Evolutionary conservation across 2,888 invertebrate genomes (phyloP), one percentile per base, ranked within the genome.

Genomic region (Ophioninae sp.): DNA sequence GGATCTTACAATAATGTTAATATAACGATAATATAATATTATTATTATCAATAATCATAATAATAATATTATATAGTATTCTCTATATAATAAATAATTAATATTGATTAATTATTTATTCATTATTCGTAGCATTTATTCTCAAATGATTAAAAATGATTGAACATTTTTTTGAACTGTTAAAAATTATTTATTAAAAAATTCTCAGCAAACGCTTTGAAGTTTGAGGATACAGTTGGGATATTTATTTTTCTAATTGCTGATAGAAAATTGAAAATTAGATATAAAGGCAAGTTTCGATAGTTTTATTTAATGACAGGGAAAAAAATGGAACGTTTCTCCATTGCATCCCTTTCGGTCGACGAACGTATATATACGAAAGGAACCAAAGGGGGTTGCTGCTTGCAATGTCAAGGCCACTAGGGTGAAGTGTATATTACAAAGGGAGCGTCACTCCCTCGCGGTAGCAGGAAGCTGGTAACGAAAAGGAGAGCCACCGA

Each of bases 361-460:
- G 59, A 64, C 62, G 61, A 21, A 37, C 67, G 57, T 62, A 62
- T 64, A 59, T 37, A 62, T 50, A 37, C 73, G 65, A 70, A 70
- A 68, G 65, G 59, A 50, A 61, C 23, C 59, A 64, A 30, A 64
- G 79, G 68, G 73, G 69, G 74, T 59, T 82, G 84, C 77, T 82
- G 86, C 84, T 86, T 79, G 81, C 86, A 88, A 86, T 88, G 88
- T 88, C 88, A 88, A 88, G 88, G 88, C 85, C 87, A 87, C 84
- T 87, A 82, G 87, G 88, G 85, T 86, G 85, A 86, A 80, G 75
- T 82, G 75, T 86, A 77, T 75, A 82, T 82, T 76, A 81, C 77
- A 78, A 85, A 85, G 83, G 85, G 84, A 77, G 86, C 79, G 79
- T 79, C 72, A 68, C 76, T 78, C 70, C 70, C 79, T 70, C 82